Evolutionary conservation across 1,140 invertebrate species (phyloP).

Genomic region (Centruroides sculpturatus): DNA sequence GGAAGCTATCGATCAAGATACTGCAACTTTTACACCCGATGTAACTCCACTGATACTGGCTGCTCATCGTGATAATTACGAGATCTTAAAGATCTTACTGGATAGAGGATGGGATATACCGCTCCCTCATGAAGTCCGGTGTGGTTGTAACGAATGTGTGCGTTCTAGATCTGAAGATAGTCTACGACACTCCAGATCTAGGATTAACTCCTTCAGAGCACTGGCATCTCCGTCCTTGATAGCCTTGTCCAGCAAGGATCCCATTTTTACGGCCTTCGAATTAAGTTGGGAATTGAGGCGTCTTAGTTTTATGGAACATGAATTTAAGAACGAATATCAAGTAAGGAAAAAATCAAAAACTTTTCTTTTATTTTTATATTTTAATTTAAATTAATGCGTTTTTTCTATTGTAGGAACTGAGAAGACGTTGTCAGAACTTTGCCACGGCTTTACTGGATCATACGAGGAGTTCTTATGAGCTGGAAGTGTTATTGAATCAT

Average conservation of each 20-base stretch:
- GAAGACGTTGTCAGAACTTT: constrained; percentile 91
- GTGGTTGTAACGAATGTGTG: constrained; percentile 79
- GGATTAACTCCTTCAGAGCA: constrained; percentile 85
- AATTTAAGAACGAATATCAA: constrained; percentile 68
- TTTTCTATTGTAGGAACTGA: constrained; percentile 44
- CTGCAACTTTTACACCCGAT: constrained; percentile 86
- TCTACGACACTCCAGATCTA: constrained; percentile 68
- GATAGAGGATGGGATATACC: constrained; percentile 75
- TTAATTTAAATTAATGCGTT: too few species aligned
- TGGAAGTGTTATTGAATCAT: constrained; percentile 84
- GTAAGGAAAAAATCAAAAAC: background rate
- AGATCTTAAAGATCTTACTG: constrained; percentile 93
- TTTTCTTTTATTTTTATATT: too few species aligned
- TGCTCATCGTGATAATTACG: constrained; percentile 93
- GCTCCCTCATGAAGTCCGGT: constrained; percentile 78
- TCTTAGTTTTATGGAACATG: constrained; percentile 88
- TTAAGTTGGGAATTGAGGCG: constrained; percentile 88
- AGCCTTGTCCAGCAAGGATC: constrained; percentile 86
- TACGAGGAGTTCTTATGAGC: constrained; percentile 84
- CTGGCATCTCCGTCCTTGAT: constrained; percentile 87
- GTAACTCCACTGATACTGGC: constrained; percentile 91
- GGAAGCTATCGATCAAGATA: constrained; percentile 73
- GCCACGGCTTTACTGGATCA: constrained; percentile 91
- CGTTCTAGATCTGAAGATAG: constrained; percentile 70
- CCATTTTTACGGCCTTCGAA: constrained; percentile 93